Evolutionary conservation across 2,797 vertebrate genomes (phyloP).

Genomic region (Gymnocypris eckloni): DNA sequence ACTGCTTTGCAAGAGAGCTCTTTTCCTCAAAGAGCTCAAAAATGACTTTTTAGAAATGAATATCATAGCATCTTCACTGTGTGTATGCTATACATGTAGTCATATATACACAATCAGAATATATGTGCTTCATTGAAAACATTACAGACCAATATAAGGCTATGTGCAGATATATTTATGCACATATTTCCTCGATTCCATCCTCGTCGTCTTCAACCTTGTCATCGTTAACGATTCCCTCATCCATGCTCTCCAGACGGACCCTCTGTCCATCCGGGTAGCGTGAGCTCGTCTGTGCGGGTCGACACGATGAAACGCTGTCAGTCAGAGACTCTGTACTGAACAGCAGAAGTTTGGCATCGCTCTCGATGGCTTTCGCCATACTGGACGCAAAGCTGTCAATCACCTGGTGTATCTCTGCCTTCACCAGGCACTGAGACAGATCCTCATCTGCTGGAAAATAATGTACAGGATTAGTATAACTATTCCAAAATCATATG

Average conservation of each 20-base stretch:
- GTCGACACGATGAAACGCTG: conserved; percentile 61
- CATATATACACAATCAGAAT: not conserved
- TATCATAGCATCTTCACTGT: not conserved
- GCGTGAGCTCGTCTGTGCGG: conserved; percentile 71
- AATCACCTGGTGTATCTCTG: conserved; percentile 87
- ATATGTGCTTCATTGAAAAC: not conserved
- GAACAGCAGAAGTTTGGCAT: conserved; percentile 90
- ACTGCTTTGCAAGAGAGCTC: not conserved
- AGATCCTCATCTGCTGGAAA: conserved; percentile 18
- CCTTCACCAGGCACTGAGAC: conserved; percentile 79
- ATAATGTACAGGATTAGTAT: not conserved
- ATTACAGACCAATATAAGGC: not conserved
- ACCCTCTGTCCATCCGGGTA: conserved; percentile 84
- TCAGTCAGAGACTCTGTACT: conserved; percentile 75
- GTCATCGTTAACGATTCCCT: conserved; percentile 85
- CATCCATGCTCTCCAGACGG: conserved; percentile 92
- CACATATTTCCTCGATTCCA: conserved; percentile 59
- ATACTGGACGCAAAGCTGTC: conserved; percentile 90
- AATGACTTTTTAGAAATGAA: not conserved
- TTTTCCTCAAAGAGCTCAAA: not conserved
- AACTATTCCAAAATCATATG: not conserved
- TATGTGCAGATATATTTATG: not conserved
- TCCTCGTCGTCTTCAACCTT: conserved; percentile 68
- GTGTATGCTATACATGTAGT: not conserved
- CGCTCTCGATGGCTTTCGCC: conserved; percentile 91